Conservation (phyloP, 2,113 vertebrate genomes). For the rabbit (Oryctolagus cuniculus) region DNA sequence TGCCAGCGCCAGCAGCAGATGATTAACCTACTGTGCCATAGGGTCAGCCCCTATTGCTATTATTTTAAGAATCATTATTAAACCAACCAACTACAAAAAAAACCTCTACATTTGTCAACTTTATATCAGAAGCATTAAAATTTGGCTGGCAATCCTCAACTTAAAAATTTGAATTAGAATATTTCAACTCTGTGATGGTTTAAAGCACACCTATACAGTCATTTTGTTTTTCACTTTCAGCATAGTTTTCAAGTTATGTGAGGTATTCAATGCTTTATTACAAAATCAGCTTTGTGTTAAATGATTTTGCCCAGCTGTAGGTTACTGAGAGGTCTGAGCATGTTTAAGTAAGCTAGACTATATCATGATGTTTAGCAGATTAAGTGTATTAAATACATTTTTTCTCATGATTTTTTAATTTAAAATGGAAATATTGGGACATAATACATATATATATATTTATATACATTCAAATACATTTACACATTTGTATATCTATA, state of each 20-base stretch:
- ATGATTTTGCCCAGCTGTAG: not conserved
- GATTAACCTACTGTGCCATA: too few relatives aligned
- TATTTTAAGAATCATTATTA: not conserved
- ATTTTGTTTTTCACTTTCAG: not conserved
- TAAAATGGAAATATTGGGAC: not conserved
- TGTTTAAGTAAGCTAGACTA: not conserved
- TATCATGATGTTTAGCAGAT: not conserved
- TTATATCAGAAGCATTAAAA: not conserved
- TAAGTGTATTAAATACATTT: not conserved
- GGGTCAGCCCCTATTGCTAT: too few relatives aligned
- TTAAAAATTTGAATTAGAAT: too few relatives aligned
- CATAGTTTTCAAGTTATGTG: not conserved
- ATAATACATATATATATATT: not conserved
- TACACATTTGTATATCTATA: not conserved
- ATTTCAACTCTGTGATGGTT: not conserved
- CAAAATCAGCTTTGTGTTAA: not conserved
- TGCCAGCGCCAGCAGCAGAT: too few relatives aligned
- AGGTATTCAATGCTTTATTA: not conserved
- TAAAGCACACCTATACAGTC: not conserved
- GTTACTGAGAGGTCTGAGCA: not conserved
- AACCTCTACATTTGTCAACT: not conserved
- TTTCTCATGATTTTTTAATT: not conserved
- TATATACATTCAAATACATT: not conserved
- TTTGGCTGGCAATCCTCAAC: not conserved
- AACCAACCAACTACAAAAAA: not conserved